A percentile compares a stretch with the other conserved stretches of the same genome.
These are phyloP conservation scores for Acropternis orthonyx DNA, from an alignment of 2,797 vertebrate species.

Conservation along the genomic window DNA sequence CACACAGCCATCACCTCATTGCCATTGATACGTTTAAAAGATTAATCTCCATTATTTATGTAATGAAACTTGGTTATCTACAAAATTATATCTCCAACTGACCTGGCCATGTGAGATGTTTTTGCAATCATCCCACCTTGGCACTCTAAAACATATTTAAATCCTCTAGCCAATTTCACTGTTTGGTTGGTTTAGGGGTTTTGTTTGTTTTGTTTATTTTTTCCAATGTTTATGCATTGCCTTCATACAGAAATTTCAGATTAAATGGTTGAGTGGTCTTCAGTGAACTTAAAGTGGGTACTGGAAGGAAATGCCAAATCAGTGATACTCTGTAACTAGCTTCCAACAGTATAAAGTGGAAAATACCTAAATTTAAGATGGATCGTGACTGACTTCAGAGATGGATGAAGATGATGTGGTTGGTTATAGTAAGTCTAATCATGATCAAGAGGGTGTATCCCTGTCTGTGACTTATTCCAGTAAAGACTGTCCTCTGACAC, in stretches of 20 bases:
- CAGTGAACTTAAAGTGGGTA: neutral
- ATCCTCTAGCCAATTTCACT: neutral
- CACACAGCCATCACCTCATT: fast-evolving
- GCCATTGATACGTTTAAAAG: neutral
- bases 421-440: neutral
- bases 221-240: neutral
- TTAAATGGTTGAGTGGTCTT: neutral
- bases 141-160: neutral
- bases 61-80: neutral
- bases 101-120: neutral
- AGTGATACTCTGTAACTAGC: neutral
- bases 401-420: neutral
- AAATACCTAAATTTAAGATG: neutral
- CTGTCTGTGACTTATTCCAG: neutral
- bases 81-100: neutral
- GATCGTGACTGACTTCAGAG: neutral
- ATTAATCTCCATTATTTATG: neutral
- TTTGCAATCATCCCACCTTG: neutral
- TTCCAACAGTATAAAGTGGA: neutral
- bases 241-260: neutral
- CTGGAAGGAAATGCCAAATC: neutral
- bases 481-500: neutral
- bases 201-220: neutral
- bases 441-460: neutral
- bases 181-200: neutral